Conservation (phyloP, 1,140 invertebrate genomes). For the Proales similis region DNA sequence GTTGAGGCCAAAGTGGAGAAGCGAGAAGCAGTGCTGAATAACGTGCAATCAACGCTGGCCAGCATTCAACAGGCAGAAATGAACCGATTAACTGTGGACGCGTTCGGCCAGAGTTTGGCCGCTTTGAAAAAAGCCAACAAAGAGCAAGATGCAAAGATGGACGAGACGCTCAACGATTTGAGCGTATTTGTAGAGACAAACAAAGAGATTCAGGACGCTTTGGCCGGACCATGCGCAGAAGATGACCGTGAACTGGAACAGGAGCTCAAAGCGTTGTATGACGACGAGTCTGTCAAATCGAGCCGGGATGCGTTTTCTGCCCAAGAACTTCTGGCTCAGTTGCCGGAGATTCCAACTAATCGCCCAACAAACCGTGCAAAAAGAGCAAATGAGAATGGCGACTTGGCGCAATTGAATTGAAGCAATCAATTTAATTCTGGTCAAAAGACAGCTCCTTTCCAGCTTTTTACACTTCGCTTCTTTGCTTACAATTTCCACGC, state of each 20-base stretch:
- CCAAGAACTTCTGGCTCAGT: too few species aligned
- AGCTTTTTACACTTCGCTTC: too few species aligned
- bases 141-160: conserved; percentile 5
- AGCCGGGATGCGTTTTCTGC: too few species aligned
- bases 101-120: neutral
- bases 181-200: conserved; percentile 32
- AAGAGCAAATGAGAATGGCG: too few species aligned
- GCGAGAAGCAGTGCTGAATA: conserved; percentile 7
- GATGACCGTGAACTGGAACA: conserved; percentile 24
- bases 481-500: too few species aligned
- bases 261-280: conserved; percentile 17
- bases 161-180: conserved; percentile 23
- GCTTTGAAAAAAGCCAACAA: conserved; percentile 29
- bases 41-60: conserved; percentile 24
- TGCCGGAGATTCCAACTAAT: too few species aligned
- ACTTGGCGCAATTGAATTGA: too few species aligned
- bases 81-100: conserved; percentile 24
- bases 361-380: too few species aligned
- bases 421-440: too few species aligned
- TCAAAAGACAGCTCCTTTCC: too few species aligned
- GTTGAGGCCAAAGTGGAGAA: conserved; percentile 13
- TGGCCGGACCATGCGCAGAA: neutral
- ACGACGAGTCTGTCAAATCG: neutral
- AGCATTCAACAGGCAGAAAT: conserved; percentile 36
- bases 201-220: conserved; percentile 35